These are phyloP conservation scores for Tympanuchus pallidicinctus DNA, from an alignment of 2,113 vertebrate species.

Conservation along the genomic window DNA sequence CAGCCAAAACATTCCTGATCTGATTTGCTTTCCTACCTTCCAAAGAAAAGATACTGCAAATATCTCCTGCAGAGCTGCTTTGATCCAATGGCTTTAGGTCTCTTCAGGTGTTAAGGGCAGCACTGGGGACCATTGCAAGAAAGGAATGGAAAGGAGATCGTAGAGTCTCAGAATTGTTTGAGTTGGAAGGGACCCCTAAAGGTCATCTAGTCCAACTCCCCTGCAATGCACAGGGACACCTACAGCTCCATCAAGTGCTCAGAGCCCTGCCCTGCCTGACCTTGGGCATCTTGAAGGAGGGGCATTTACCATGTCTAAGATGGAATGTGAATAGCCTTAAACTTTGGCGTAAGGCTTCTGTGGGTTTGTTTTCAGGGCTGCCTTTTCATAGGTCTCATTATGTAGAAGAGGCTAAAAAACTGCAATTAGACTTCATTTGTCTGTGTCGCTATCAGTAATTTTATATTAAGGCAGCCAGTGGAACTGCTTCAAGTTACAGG, in stretches of 20 bases:
- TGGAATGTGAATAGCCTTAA: neutral
- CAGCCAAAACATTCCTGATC: neutral
- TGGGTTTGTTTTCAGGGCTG: conserved; percentile 3
- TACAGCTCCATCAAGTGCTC: too few species aligned
- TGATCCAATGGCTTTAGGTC: neutral
- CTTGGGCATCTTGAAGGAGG: too few species aligned
- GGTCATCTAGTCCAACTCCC: too few species aligned
- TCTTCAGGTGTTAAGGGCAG: neutral
- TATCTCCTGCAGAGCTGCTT: neutral
- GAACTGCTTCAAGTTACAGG: neutral
- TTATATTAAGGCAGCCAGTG: neutral
- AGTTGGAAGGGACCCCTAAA: neutral
- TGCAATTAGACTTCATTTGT: neutral
- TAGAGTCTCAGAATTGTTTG: neutral
- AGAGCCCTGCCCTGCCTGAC: too few species aligned
- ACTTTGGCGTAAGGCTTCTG: neutral
- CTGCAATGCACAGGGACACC: too few species aligned
- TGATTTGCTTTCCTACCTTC: neutral
- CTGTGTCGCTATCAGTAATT: neutral
- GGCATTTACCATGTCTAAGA: neutral
- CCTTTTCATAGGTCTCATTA: neutral
- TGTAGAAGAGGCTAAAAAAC: neutral
- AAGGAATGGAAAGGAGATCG: neutral
- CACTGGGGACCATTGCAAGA: neutral
- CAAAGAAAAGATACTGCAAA: neutral